These are phyloP conservation scores for Gisinianus flammeolus DNA, from an alignment of 2,888 invertebrate species.

Conservation along the genomic window DNA sequence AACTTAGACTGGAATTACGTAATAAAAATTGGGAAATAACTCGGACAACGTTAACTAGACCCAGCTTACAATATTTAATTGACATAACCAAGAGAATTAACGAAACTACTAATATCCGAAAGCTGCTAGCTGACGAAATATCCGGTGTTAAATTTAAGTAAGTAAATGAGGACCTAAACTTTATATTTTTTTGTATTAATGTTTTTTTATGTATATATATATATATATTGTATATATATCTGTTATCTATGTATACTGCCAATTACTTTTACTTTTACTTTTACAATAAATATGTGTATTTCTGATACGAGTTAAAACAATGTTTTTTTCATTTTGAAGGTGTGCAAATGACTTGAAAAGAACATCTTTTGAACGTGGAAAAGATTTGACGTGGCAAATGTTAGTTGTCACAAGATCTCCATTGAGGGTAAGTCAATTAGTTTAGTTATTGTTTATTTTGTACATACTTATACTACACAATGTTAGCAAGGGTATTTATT, in stretches of 20 bases:
- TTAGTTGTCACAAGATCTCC: constrained; percentile 36
- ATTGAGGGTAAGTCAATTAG: constrained; percentile 12
- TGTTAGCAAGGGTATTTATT: no score
- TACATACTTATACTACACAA: background rate
- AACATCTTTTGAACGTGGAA: constrained; percentile 10
- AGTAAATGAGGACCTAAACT: constrained; percentile 14
- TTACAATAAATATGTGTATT: background rate
- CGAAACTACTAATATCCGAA: constrained; percentile 49
- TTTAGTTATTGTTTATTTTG: background rate
- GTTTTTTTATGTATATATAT: no score
- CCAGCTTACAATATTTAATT: constrained; percentile 47
- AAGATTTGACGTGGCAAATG: constrained; percentile 35
- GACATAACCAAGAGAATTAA: constrained; percentile 51
- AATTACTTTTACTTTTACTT: background rate
- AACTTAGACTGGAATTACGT: constrained; percentile 61
- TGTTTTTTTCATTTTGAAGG: constrained; percentile 12
- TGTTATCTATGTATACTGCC: background rate
- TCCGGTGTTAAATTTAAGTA: constrained; percentile 52
- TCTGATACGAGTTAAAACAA: background rate
- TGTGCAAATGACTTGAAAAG: constrained; percentile 32
- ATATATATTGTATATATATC: no score
- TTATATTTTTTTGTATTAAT: background rate
- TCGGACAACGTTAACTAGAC: constrained; percentile 22
- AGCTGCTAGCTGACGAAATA: constrained; percentile 50
- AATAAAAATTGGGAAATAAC: constrained; percentile 35